Base-by-base conservation (phyloP, 1,140 invertebrate genomes). In the Drosophila mojavensis region DNA sequence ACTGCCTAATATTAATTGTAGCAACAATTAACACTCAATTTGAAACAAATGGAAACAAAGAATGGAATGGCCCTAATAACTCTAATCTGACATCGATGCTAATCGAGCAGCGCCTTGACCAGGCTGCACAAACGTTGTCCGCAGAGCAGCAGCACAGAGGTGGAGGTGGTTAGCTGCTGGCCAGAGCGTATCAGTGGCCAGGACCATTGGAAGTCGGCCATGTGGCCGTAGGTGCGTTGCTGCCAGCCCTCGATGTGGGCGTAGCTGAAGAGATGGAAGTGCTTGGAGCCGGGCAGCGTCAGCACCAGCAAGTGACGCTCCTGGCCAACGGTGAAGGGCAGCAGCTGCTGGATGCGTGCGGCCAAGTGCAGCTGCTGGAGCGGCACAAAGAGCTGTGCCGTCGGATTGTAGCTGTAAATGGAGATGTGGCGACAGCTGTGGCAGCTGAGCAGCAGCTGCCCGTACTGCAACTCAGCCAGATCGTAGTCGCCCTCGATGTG, bases 401-500 rank as follows among this genome's bases (percentile, higher is more conserved):
- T 9, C 2, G 24, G 0, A 6, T 17, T 41, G 7, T 26, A 63
- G 13, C 51, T 51, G 13, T 76, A 82, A 15, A 91, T 75, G 48
- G 70, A 63, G n/a, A 91, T 74, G 43, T 63, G 79, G 5, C 72
- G 81, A 61, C 90, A 91, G 1, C 74, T 68, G 0, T 47, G 51
- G 20, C 90, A 91, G 36, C 70, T 79, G 20, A 81, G 17, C 17
- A 91, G 39, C 10, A 91, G 36, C 41, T 91, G 91, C 6, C 69
- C 58, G 17, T 45, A 15, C 24, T 68, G 60, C 9, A 79, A 9
- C 60, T 84, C 84, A 9, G 79, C 78, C 47, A 91, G 59, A 60
- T 91, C 91, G 50, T 77, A 92, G 51, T 85, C 76, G 0, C 90
- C 90, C 7, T 69, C 71, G 2, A 92, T 91, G 1, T 65, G 45